Evolutionary conservation across 2,797 vertebrate species (phyloP).

Genomic region (Carcharodon carcharias): DNA sequence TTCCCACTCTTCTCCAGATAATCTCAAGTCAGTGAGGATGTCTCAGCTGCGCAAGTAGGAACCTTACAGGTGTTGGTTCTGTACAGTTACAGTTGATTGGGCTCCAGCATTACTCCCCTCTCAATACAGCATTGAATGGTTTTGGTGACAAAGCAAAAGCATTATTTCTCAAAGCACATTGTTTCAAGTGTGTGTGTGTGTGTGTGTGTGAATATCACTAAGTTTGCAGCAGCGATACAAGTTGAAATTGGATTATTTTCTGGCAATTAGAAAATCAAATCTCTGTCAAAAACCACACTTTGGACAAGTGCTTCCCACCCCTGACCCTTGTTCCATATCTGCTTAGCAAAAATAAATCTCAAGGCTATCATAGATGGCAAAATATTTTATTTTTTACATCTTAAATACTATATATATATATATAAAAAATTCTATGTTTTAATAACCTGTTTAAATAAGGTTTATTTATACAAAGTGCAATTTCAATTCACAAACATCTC

Average conservation of each 20-base stretch:
- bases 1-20: not conserved
- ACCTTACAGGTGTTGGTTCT: no score
- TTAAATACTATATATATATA: not conserved
- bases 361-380: not conserved
- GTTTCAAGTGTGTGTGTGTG: no score
- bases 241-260: not conserved
- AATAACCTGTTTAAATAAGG: conserved; percentile 1
- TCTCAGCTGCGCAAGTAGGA: no score
- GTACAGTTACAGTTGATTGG: not conserved
- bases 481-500: conserved; percentile 25
- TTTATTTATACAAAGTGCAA: conserved; percentile 8
- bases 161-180: not conserved
- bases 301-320: not conserved
- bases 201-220: no score
- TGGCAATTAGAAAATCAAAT: not conserved
- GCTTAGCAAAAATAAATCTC: not conserved
- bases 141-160: not conserved
- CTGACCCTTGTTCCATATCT: not conserved
- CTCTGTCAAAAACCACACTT: not conserved
- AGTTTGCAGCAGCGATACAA: not conserved
- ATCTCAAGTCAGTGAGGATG: no score
- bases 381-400: conserved; percentile 29
- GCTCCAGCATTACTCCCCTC: no score
- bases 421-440: not conserved
- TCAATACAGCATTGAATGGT: no score